A percentile compares a stretch with the other conserved stretches of the same genome.
Evolutionary conservation across 2,888 invertebrate species (phyloP).

Genomic region (Blomia tropicalis): DNA sequence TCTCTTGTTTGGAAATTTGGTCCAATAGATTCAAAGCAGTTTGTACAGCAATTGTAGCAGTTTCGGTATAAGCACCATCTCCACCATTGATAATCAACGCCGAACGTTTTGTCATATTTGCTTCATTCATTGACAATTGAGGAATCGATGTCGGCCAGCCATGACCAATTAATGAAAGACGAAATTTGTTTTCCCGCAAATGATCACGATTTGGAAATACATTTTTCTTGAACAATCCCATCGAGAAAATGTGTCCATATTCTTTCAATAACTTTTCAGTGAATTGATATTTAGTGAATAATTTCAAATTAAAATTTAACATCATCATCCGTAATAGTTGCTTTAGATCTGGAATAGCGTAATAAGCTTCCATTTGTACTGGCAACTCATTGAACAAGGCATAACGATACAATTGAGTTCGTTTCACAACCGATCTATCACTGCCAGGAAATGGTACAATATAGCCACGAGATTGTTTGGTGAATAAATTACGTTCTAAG

Average conservation of each 20-base stretch:
- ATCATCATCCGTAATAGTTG: slow-evolving; percentile 42
- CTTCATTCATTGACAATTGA: slow-evolving; percentile 44
- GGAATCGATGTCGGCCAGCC: slow-evolving; percentile 57
- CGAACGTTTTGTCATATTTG: slow-evolving; percentile 47
- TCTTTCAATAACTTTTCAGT: slow-evolving; percentile 50
- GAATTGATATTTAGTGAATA: slow-evolving; percentile 46
- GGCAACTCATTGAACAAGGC: slow-evolving; percentile 54
- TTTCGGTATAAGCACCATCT: slow-evolving; percentile 67
- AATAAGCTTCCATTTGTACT: slow-evolving; percentile 58
- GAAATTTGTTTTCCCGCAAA: slow-evolving; percentile 39
- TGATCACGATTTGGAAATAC: slow-evolving; percentile 42
- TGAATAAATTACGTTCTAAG: slow-evolving; percentile 32
- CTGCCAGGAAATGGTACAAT: slow-evolving; percentile 64
- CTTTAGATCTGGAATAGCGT: slow-evolving; percentile 44
- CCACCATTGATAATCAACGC: slow-evolving; percentile 48
- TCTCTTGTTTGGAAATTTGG: slow-evolving; percentile 42
- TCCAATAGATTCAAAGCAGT: slow-evolving; percentile 56
- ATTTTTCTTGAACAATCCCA: slow-evolving; percentile 50
- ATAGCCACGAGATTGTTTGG: slow-evolving; percentile 38
- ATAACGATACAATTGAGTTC: slow-evolving; percentile 61
- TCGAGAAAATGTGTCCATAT: slow-evolving; percentile 54
- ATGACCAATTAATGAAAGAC: slow-evolving; percentile 41
- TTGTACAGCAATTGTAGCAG: slow-evolving; percentile 53
- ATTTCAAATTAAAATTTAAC: slow-evolving; percentile 45
- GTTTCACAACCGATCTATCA: slow-evolving; percentile 61